Evolutionary conservation across 2,113 vertebrate genomes (phyloP).

Genomic region (Hemiprocne comata): DNA sequence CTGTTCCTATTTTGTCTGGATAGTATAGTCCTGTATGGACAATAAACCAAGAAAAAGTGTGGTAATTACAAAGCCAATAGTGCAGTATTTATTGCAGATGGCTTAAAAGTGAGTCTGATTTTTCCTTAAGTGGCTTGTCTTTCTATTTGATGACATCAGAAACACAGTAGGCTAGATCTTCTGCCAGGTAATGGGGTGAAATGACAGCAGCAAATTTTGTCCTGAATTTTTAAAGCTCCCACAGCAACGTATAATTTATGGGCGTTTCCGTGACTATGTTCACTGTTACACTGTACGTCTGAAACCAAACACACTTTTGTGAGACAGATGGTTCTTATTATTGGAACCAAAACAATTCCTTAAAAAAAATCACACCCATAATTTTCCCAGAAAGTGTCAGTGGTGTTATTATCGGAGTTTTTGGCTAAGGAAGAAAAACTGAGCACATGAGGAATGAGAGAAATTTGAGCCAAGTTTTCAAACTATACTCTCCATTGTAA

Average conservation of each 20-base stretch:
- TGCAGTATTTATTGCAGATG: background rate
- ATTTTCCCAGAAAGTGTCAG: background rate
- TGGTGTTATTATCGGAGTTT: background rate
- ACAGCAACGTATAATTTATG: background rate
- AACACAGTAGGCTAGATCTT: background rate
- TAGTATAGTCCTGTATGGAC: background rate
- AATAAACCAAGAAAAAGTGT: background rate
- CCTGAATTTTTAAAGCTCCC: background rate
- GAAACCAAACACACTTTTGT: background rate
- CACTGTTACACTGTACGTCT: background rate
- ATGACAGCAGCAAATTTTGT: background rate
- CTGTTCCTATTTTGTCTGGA: background rate
- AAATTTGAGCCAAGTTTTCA: background rate
- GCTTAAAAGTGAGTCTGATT: background rate
- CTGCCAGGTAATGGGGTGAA: background rate
- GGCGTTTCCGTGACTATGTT: background rate
- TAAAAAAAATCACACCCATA: background rate
- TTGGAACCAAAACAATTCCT: background rate
- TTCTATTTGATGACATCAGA: background rate
- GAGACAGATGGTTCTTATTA: slow-evolving; percentile 11
- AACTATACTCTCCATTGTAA: background rate
- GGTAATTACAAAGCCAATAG: background rate
- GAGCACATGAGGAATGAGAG: background rate
- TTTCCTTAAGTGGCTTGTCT: background rate
- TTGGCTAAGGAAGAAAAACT: background rate